Conservation (phyloP, 2,797 vertebrate species). For the Iguana delicatissima region DNA sequence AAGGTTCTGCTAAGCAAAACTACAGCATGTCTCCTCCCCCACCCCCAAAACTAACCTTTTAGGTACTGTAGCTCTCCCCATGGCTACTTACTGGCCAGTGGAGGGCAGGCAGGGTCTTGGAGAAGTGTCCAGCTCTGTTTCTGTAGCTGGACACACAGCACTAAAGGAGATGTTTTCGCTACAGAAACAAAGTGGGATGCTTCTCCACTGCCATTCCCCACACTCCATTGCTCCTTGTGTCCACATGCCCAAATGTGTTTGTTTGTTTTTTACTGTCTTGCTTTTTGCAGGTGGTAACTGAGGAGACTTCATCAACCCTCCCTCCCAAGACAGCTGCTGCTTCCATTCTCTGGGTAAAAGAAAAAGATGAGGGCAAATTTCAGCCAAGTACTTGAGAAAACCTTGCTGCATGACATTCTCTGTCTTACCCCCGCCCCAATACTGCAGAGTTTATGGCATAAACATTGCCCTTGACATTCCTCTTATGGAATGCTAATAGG, state of each 20-base stretch:
- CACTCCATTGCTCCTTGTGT: no score
- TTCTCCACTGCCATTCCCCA: no score
- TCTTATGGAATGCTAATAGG: not conserved
- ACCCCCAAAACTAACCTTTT: no score
- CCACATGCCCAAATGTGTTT: not conserved
- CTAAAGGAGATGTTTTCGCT: no score
- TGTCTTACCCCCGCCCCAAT: not conserved
- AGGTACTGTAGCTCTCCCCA: no score
- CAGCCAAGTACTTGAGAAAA: not conserved
- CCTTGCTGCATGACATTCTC: not conserved
- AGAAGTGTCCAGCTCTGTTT: no score
- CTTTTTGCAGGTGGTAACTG: not conserved
- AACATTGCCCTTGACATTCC: not conserved
- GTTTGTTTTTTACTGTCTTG: not conserved
- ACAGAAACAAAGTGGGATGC: no score
- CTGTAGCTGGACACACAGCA: no score
- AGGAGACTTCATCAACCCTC: not conserved
- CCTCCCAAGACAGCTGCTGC: not conserved
- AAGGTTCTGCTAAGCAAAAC: no score
- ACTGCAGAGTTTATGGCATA: not conserved
- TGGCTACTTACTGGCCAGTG: no score
- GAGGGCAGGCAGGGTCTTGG: no score
- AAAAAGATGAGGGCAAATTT: not conserved
- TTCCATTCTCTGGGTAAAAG: constrained; percentile 14
- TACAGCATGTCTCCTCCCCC: no score